Conservation (phyloP, 2,888 invertebrate genomes). For the Rhogogaster chlorosoma region DNA sequence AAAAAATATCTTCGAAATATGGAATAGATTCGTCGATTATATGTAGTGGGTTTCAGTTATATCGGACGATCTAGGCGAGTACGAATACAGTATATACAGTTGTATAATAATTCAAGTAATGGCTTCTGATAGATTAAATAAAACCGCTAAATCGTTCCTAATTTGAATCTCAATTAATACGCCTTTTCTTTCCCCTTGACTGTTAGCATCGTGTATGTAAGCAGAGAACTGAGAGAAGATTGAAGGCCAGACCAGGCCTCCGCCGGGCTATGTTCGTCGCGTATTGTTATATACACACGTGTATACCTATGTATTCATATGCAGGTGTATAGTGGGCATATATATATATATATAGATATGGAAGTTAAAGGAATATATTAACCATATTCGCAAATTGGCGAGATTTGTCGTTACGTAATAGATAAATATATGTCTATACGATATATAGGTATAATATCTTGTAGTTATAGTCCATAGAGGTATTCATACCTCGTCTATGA, state of each 20-base stretch:
- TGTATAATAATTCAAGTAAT: background rate
- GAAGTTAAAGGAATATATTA: background rate
- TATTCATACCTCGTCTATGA: background rate
- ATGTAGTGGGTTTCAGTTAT: no score
- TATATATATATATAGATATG: background rate
- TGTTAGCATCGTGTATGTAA: background rate
- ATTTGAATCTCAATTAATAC: slow-evolving; percentile 13
- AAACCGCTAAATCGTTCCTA: slow-evolving; percentile 3
- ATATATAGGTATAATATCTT: background rate
- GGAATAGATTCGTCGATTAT: no score
- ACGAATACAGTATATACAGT: background rate
- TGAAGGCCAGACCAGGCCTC: background rate
- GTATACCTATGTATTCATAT: background rate
- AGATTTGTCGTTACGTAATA: slow-evolving; percentile 14
- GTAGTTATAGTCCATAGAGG: background rate
- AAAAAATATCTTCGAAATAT: no score
- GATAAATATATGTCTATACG: background rate
- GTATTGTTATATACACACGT: background rate
- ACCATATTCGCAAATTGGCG: slow-evolving; percentile 29
- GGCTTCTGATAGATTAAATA: background rate
- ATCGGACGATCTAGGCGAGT: no score
- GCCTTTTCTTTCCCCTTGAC: slow-evolving; percentile 30
- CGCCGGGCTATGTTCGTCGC: background rate
- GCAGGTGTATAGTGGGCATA: background rate
- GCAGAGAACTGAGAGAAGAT: background rate